These are phyloP conservation scores for Neosilurus hyrtlii DNA, from an alignment of 2,797 vertebrate genomes.

Conservation along the genomic window DNA sequence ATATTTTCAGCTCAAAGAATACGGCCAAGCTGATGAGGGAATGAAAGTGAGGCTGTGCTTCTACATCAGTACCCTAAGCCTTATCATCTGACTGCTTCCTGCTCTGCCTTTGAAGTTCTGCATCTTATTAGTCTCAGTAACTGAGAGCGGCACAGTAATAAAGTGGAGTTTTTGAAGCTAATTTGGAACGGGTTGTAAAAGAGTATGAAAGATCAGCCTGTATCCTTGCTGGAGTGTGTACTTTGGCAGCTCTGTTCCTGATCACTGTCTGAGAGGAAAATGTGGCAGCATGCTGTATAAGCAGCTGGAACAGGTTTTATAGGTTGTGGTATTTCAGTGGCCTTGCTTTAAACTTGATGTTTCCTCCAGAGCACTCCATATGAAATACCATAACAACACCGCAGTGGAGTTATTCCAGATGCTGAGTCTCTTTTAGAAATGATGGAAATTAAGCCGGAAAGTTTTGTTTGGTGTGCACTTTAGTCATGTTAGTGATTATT, in stretches of 20 bases:
- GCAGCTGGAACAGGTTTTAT: constrained; percentile 36
- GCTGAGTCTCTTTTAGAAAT: neutral
- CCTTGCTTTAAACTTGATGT: constrained; percentile 48
- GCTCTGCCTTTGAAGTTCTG: constrained; percentile 66
- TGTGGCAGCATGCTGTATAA: constrained; percentile 36
- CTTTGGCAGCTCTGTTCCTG: constrained; percentile 27
- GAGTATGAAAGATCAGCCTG: constrained; percentile 25
- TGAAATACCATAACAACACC: constrained; percentile 48
- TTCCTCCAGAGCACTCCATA: constrained; percentile 27
- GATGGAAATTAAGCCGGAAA: constrained; percentile 7
- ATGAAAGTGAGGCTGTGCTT: constrained; percentile 48
- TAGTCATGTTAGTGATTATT: neutral
- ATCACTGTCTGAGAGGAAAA: constrained; percentile 43
- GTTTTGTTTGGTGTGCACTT: neutral
- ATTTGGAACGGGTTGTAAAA: constrained; percentile 38
- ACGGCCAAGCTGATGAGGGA: constrained; percentile 49
- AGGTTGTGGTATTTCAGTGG: constrained; percentile 49
- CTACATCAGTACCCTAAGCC: constrained; percentile 53
- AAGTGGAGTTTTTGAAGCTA: constrained; percentile 25
- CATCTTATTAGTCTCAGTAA: constrained; percentile 56
- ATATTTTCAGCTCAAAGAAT: constrained; percentile 28
- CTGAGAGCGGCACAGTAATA: constrained; percentile 32
- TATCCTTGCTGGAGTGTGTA: constrained; percentile 24
- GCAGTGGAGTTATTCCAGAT: constrained; percentile 32
- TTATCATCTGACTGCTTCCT: constrained; percentile 57